Conservation (phyloP, 2,113 vertebrate species). For the Pantherophis guttatus region DNA sequence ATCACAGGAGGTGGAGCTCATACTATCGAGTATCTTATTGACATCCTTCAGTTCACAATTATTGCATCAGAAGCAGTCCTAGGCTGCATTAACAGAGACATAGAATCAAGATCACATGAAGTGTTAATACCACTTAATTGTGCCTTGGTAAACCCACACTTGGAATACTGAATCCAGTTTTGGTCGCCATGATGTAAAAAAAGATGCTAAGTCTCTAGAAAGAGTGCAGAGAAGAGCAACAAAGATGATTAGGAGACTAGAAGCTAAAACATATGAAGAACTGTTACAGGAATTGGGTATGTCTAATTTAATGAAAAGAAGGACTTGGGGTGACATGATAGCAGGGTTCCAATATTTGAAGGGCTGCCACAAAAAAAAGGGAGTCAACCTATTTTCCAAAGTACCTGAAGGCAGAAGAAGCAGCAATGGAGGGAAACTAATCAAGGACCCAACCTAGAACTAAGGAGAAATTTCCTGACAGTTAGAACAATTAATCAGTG, state of each 20-base stretch:
- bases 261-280: background rate
- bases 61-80: background rate
- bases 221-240: background rate
- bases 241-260: background rate
- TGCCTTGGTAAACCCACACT: background rate
- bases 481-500: background rate
- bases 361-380: background rate
- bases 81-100: background rate
- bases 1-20: background rate
- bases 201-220: background rate
- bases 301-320: background rate
- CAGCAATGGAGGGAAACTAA: background rate
- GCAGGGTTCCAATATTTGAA: background rate
- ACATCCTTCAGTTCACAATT: background rate
- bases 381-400: background rate
- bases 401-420: background rate
- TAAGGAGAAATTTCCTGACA: background rate
- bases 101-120: background rate
- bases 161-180: background rate
- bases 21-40: background rate
- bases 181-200: background rate
- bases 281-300: background rate
- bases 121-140: too few relatives aligned
- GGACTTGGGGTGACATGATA: background rate
- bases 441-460: background rate